Conservation (phyloP, 2,113 vertebrate genomes). For the Naja naja region DNA sequence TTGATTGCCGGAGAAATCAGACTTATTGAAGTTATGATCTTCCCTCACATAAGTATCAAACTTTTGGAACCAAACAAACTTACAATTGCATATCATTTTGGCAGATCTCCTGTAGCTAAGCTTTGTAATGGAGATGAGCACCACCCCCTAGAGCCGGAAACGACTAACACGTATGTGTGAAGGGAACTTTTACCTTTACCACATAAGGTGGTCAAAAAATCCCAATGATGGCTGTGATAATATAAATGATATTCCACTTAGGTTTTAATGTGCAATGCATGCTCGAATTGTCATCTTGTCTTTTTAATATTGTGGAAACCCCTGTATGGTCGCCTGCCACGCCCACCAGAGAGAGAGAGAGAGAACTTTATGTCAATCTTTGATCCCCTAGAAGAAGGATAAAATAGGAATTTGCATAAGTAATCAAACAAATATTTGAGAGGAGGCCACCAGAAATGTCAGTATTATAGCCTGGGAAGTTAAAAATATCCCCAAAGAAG, state of each 20-base stretch:
- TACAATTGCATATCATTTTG: not conserved
- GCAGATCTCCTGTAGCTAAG: not conserved
- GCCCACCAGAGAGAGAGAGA: too few species aligned
- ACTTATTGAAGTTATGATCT: not conserved
- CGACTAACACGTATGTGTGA: too few species aligned
- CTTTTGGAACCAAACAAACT: not conserved
- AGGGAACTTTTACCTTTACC: not conserved
- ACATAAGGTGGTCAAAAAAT: not conserved
- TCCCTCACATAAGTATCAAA: not conserved
- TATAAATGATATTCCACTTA: not conserved
- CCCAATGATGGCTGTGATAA: not conserved
- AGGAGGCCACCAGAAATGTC: not conserved
- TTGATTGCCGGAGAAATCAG: not conserved
- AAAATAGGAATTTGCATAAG: not conserved
- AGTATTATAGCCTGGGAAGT: not conserved
- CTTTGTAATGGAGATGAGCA: too few species aligned
- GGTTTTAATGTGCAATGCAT: not conserved
- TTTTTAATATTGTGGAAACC: not conserved
- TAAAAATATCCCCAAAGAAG: not conserved
- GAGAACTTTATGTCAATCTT: not conserved
- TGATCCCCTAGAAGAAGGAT: not conserved
- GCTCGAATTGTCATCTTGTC: not conserved
- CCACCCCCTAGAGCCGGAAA: too few species aligned
- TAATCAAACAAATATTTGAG: not conserved
- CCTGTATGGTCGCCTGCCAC: not conserved